Base-by-base conservation (phyloP, 1,140 invertebrate genomes). In the Mercenaria mercenaria region DNA sequence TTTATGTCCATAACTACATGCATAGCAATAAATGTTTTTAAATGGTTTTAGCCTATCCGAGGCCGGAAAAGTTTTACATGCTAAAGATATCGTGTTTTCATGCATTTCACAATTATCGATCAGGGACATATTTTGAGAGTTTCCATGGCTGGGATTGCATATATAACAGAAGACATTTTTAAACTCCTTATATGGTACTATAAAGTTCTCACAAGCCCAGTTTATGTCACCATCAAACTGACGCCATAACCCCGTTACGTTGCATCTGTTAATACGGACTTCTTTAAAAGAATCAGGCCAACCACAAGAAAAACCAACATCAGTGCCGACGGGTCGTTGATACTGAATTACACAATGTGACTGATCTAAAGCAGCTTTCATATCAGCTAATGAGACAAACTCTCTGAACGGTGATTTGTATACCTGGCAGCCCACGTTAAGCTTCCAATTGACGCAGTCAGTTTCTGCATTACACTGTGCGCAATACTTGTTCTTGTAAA, bases 21-120 rank as follows among this genome's bases (percentile, higher is more conserved):
- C n/a, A 43, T 76, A 76, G 23, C 72, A 76, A 29, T 43, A 76
- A 8, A 41, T 50, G 23, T 76, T 76, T 50, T 43, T 76, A 29
- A 76, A 76, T 10, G 72, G 72, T 3, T 41, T 8, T 11, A 41
- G 23, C 13, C 72, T 11, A 10, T 41, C 29, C 10, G 37, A 41
- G 18, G 11, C 26, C 41, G 72, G 72, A 26, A 26, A 76, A 10
- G n/a, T 10, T 76, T 76, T 50, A 26, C 72, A 76, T 8, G 29
- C 37, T 34, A 10, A 15, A 15, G 26, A 34, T 4, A 72, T 37
- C n/a, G n/a, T n/a, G 32, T 37, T 72, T 4, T 34, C 67, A 4
- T 18, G 4, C 4, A 23, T 23, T 23, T 4, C 32, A 41, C 67
- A 72, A 34, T 72, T 37, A 32, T 29, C 67, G 8, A 72, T 37